These are phyloP conservation scores for Jacana jacana DNA, from an alignment of 2,113 vertebrate genomes.

Conservation along the genomic window DNA sequence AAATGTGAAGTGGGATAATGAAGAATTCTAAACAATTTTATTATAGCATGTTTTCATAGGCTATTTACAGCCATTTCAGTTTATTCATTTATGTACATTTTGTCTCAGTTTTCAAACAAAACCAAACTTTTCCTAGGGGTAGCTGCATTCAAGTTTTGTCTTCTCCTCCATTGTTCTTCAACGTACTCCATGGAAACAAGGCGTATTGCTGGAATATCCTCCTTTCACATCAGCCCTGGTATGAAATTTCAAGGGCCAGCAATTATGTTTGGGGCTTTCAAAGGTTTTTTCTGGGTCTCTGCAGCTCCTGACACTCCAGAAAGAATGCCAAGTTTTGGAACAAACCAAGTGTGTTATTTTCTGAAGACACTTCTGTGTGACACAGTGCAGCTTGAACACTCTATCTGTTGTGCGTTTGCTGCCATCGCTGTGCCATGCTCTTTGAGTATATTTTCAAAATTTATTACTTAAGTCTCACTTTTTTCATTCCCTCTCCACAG, in stretches of 20 bases:
- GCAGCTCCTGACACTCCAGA: neutral
- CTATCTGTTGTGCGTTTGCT: neutral
- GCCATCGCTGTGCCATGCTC: neutral
- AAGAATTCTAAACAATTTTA: neutral
- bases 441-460: neutral
- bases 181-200: neutral
- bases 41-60: neutral
- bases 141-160: neutral
- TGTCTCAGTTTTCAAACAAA: constrained; percentile 19
- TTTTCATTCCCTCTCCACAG: neutral
- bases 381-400: neutral
- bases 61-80: neutral
- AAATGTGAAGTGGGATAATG: constrained; percentile 9
- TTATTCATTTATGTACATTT: constrained; percentile 34
- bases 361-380: neutral
- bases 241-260: neutral
- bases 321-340: neutral
- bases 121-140: neutral
- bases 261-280: neutral
- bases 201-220: neutral
- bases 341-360: neutral
- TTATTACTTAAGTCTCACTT: neutral
- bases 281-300: neutral
- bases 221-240: neutral
- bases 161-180: neutral